Percentiles rank a stretch among this genome's conserved stretches.
Evolutionary conservation across 2,797 vertebrate species (phyloP).

Genomic region (Natrix natrix): DNA sequence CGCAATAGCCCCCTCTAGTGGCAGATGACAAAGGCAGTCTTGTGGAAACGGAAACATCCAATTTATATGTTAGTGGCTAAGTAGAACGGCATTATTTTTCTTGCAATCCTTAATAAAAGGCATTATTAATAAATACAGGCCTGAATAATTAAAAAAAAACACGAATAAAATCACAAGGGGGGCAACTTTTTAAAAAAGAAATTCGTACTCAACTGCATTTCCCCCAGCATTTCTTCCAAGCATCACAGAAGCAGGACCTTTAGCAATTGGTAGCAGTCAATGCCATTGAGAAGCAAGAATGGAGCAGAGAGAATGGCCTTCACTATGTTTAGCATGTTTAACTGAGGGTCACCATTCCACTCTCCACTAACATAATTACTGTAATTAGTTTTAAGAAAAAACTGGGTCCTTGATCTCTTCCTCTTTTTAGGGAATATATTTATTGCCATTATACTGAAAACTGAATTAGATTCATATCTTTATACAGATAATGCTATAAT

Average conservation of each 20-base stretch:
- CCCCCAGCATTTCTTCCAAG: neutral
- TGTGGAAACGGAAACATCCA: neutral
- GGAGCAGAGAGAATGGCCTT: neutral
- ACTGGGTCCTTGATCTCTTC: neutral
- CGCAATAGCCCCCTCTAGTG: neutral
- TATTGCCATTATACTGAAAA: neutral
- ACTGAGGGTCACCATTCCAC: neutral
- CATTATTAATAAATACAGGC: neutral
- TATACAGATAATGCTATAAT: neutral
- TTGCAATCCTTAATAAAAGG: neutral
- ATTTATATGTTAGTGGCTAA: neutral
- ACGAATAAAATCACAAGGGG: neutral
- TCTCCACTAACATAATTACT: neutral
- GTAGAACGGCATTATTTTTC: neutral
- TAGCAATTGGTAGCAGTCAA: neutral
- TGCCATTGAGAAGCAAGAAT: neutral
- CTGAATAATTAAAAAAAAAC: neutral
- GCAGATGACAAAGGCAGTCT: neutral
- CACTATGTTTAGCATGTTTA: neutral
- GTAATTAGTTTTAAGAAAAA: neutral
- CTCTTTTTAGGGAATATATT: neutral
- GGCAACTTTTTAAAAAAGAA: neutral
- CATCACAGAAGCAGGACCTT: neutral
- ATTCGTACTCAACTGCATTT: neutral
- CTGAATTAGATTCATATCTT: neutral